phyloP scores from a whole-genome alignment of 2,888 invertebrate genomes.

The Willowsia nigromaculata region DNA sequence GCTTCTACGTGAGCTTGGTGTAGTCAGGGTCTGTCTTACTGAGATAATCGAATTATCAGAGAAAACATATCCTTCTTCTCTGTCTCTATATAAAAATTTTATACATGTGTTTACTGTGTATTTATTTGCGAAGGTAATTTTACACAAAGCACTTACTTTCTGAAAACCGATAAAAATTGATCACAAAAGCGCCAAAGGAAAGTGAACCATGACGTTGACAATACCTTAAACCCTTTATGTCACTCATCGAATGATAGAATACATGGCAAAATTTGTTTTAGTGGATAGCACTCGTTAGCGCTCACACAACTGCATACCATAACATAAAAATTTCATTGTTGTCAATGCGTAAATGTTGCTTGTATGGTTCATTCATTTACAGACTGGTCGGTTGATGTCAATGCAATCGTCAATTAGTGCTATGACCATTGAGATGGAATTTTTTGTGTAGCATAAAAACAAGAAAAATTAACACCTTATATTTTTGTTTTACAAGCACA shows the following conservation, averaged over 20 bases:
- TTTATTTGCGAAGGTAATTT: too few species aligned
- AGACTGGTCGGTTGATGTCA: background rate
- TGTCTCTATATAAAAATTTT: background rate
- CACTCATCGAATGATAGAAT: background rate
- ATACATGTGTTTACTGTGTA: too few species aligned
- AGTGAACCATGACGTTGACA: background rate
- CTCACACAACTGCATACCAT: background rate
- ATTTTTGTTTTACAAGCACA: too few species aligned
- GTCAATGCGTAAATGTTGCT: background rate
- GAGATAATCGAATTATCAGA: background rate
- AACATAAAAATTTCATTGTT: background rate
- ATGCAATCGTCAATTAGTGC: too few species aligned
- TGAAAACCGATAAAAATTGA: background rate
- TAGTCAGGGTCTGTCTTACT: background rate
- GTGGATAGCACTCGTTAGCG: background rate
- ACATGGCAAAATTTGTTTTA: background rate
- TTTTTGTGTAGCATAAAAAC: too few species aligned
- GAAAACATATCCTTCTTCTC: background rate
- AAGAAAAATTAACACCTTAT: too few species aligned
- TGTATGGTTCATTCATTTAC: background rate
- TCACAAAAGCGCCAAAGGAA: background rate
- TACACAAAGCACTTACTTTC: background rate
- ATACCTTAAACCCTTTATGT: background rate
- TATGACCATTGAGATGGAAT: too few species aligned
- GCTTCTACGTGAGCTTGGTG: background rate